These are phyloP conservation scores for Drosophila incognita DNA, from an alignment of 2,888 invertebrate species.

Conservation along the genomic window DNA sequence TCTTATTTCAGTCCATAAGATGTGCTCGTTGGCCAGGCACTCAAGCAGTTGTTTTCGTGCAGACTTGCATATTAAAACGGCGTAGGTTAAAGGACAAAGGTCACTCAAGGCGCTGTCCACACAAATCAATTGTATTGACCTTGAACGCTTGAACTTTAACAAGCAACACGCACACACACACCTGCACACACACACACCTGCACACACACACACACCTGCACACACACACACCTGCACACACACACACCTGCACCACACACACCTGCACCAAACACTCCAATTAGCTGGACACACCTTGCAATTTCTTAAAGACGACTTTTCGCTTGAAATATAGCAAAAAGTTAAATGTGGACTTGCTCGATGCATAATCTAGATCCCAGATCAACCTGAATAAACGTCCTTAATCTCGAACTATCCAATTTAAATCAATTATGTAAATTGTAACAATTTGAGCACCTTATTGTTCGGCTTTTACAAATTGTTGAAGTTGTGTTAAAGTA, in stretches of 20 bases:
- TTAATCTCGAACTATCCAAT: background rate
- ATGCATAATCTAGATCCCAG: background rate
- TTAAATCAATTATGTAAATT: background rate
- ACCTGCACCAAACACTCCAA: background rate
- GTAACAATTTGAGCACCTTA: background rate
- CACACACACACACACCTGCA: conserved; percentile 3
- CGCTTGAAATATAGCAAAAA: background rate
- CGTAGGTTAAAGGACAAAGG: background rate
- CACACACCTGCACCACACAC: background rate
- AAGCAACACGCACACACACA: conserved; percentile 24
- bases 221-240: conserved; percentile 2
- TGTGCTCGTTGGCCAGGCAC: background rate
- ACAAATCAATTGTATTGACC: conserved; percentile 39
- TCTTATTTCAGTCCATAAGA: background rate
- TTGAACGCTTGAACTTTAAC: conserved; percentile 48
- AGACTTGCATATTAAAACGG: background rate
- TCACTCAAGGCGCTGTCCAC: conserved; percentile 15
- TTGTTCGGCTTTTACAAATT: background rate
- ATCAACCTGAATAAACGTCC: background rate
- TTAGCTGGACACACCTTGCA: conserved; percentile 47
- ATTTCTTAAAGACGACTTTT: conserved; percentile 19
- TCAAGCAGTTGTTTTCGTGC: background rate
- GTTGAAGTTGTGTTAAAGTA: background rate
- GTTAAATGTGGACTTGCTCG: background rate
- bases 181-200: conserved; percentile 4